Evolutionary conservation across 1,140 invertebrate genomes (phyloP), one percentile per base, ranked within the genome.

Genomic region (Drosophila watanabei): DNA sequence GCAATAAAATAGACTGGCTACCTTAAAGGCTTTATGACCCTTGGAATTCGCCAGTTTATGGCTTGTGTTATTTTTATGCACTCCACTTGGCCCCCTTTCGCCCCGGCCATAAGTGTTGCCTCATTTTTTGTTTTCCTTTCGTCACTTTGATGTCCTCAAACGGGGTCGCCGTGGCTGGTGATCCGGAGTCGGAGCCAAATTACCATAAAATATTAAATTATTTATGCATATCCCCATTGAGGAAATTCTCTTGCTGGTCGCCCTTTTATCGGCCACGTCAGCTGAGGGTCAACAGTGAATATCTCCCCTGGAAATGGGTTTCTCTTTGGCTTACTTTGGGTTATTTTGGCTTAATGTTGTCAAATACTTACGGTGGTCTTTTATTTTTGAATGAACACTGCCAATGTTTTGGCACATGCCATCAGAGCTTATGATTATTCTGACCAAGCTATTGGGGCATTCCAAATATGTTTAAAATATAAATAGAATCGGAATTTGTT

Each of bases 201-300:
- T 79, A 88, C 49, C 81, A 85, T 85, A 89, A 89, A 89, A 84
- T 88, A 89, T 89, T 69, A 89, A 89, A 88, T 85, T 89, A 89
- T 75, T 79, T 89, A 89, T 88, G 85, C 78, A 80, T 78, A 78
- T 84, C 61, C 58, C 71, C 46, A 61, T 46, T 16, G 65, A 69
- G 69, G 30, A 72, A 70, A 58, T 49, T 57, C 64, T 24, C 54
- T 49, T 37, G 68, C 71, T 73, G 71, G 46, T 33, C 52, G 28
- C 68, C 41, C 43, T 60, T 73, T 60, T 73, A 72, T 72, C 45
- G 41, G 4, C 35, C 54, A 13, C n/a, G 56, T 24, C 46, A 43
- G 24, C 24, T 8, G 11, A 37, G 69, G 71, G 68, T 72, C 68
- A 73, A 20, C 68, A 7, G 28, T 28, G n/a, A 33, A n/a, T 30